phyloP scores from a whole-genome alignment of 2,888 invertebrate species.

The Sinotaia quadrata region DNA sequence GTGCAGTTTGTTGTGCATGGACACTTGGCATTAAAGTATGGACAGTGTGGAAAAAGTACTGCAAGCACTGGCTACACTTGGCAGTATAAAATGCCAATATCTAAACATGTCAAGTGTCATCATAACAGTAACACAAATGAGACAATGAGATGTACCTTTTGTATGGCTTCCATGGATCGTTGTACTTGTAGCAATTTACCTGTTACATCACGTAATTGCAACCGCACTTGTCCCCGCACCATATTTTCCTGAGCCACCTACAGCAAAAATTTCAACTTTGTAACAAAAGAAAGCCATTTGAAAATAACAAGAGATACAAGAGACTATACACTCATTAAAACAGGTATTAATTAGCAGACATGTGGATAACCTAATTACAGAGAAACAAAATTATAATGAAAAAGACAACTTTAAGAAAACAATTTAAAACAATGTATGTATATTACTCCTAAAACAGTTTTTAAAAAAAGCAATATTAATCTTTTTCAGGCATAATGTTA shows the following conservation, averaged over 20 bases:
- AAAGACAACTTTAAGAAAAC: no score
- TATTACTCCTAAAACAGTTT: no score
- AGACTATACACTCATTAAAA: not conserved
- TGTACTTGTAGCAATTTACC: slow-evolving; percentile 79
- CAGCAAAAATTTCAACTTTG: not conserved
- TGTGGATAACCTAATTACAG: not conserved
- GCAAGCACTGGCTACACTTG: no score
- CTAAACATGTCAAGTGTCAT: no score
- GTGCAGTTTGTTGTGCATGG: no score
- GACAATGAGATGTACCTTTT: no score
- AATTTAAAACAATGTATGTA: no score
- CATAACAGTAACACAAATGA: no score
- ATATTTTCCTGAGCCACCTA: slow-evolving; percentile 77
- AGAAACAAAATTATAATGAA: no score
- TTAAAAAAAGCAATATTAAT: not conserved
- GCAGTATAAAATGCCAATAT: no score
- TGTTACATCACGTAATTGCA: slow-evolving; percentile 77
- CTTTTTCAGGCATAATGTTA: not conserved
- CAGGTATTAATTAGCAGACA: not conserved
- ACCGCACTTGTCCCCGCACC: slow-evolving; percentile 75
- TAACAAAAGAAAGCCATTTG: not conserved
- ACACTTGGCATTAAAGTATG: no score
- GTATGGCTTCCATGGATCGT: slow-evolving; percentile 80
- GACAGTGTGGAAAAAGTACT: no score
- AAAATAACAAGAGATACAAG: not conserved